Evolutionary conservation across 2,888 invertebrate genomes (phyloP), one percentile per base, ranked within the genome.

Genomic region (Parnassius mnemosyne): DNA sequence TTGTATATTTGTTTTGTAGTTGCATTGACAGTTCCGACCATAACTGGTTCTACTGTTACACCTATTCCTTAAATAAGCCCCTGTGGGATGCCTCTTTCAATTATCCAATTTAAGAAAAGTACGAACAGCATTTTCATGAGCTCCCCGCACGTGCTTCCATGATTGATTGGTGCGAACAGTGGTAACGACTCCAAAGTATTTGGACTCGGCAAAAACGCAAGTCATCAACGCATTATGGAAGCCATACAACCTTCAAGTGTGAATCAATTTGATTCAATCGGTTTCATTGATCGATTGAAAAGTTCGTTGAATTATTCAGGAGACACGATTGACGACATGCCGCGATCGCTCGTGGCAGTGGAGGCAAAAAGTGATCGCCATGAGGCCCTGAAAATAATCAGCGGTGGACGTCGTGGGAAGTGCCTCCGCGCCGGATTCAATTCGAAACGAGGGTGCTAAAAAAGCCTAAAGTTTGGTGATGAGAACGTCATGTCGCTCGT

Each of bases 401-500:
- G 69, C 66, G 68, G 69, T 61, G 72, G 77, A 77, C 81, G 79
- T 83, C 89, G 87, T 88, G 88, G 84, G 88, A 63, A 89, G 85
- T 84, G 82, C 78, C 73, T 77, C 79, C 71, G 71, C 69, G 68
- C 73, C 72, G 78, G 74, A 78, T 81, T 78, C 81, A 81, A 82
- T 81, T 84, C 71, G 81, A 71, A 74, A 73, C 71, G 74, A 77
- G 78, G 79, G 78, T 75, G 73, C 65, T 78, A 74, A 78, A 83
- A 90, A 89, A 89, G 82, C 73, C 65, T 69, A 82, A 73, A 85
- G 81, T 85, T 89, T 80, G 87, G 90, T 90, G 91, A 90, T 90
- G 90, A 90, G 90, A 90, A 91, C 89, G 90, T 90, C 90, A 90
- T 91, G 91, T 90, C 87, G 80, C 74, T 83, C 84, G 89, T 87